Evolutionary conservation across 2,888 invertebrate species (phyloP), one percentile per base, ranked within the genome.

Genomic region (Oeneis ivallda): DNA sequence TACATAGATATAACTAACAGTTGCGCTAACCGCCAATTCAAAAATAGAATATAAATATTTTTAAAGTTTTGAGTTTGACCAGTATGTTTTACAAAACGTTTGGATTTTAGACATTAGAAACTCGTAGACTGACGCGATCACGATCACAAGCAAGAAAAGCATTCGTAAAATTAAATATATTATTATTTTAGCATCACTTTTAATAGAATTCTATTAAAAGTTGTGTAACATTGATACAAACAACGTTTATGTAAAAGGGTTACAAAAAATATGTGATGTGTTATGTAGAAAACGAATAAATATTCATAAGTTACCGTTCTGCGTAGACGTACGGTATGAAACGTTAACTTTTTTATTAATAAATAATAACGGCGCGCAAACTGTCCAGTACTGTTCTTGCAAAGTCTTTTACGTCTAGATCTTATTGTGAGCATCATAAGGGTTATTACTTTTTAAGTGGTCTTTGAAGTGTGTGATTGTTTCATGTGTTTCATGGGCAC

Each of bases 241-340:
- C 34, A 60, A 37, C 49, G 62, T 62, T 62, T 62, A 62, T 62
- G 15, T 62, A 62, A 62, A 62, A 34, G 53, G 26, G 17, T 62
- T 53, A 32, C n/a, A 26, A 50, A 53, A 50, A 62, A 52, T 53
- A 45, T 45, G 32, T 62, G 41, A 54, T 62, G 17, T 41, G 62
- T 54, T 62, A 62, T 45, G 53, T 62, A 45, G 53, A 53, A 62
- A 62, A 54, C 53, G 43, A 54, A 61, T 61, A 32, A 50, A 54
- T 62, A 62, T 62, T 62, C 62, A 62, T 62, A 62, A 45, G 53
- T 34, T 54, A 43, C 62, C 61, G 61, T 65, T 65, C 61, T 65
- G 61, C 61, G 61, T 65, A 60, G 53, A 56, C 53, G 61, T 49
- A 61, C 61, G 53, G 53, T 53, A 54, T 45, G 45, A 62, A 54